These are phyloP conservation scores for Chlorodrepanis virens DNA, from an alignment of 2,113 vertebrate species.

Conservation along the genomic window DNA sequence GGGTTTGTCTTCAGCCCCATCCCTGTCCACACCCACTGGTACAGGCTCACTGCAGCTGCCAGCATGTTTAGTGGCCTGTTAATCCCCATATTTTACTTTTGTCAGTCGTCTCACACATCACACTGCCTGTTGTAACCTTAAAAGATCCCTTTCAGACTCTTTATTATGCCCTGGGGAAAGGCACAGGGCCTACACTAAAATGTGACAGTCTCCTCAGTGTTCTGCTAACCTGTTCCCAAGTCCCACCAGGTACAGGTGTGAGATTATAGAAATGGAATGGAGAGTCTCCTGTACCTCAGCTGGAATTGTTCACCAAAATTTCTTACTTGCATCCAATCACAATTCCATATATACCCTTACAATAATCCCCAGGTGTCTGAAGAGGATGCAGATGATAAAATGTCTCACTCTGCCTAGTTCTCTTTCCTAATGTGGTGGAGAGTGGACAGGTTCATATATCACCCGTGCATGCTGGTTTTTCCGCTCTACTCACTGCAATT, in stretches of 20 bases:
- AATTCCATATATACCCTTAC: neutral
- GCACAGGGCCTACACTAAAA: neutral
- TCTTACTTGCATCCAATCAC: neutral
- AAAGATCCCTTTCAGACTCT: neutral
- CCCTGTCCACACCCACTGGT: neutral
- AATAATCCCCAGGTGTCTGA: neutral
- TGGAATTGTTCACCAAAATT: neutral
- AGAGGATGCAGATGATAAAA: neutral
- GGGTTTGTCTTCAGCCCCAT: neutral
- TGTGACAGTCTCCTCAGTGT: neutral
- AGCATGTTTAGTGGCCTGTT: neutral
- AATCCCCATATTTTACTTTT: neutral
- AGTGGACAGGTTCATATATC: neutral
- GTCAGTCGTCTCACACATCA: neutral
- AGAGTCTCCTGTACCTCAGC: neutral
- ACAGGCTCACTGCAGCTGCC: neutral
- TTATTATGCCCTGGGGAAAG: neutral
- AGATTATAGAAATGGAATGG: neutral
- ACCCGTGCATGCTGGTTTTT: neutral
- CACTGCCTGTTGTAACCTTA: neutral
- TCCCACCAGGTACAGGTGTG: neutral
- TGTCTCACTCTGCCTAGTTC: neutral
- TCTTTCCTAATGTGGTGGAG: neutral
- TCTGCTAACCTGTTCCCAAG: neutral
- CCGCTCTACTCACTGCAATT: neutral